phyloP scores from a whole-genome alignment of 2,113 vertebrate species.

The Seriola rivoliana region DNA sequence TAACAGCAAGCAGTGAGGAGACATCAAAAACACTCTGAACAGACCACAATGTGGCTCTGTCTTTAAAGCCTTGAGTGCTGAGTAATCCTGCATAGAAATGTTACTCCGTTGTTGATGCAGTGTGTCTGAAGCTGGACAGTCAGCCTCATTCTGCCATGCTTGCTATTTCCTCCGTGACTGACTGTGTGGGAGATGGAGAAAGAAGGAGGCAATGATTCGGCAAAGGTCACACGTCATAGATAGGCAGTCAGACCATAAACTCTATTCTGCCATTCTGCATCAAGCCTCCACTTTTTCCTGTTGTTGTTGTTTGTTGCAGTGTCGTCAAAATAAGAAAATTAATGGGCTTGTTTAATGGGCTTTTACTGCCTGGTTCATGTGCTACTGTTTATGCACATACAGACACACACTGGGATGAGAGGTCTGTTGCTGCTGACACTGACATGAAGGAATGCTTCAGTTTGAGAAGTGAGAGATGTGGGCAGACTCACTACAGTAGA shows the following conservation, averaged over 20 bases:
- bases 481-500: conserved; percentile 25
- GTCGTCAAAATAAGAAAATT: not conserved
- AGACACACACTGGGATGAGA: not conserved
- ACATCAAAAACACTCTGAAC: conserved; percentile 12
- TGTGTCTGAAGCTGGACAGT: conserved; percentile 36
- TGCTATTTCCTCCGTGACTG: conserved; percentile 38
- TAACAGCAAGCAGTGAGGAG: not conserved
- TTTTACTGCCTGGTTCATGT: not conserved
- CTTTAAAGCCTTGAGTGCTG: conserved; percentile 1
- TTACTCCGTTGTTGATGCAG: conserved; percentile 14
- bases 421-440: conserved; percentile 28
- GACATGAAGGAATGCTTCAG: conserved; percentile 41
- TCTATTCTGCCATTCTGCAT: not conserved
- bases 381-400: not conserved
- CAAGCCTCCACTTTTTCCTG: not conserved
- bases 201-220: conserved; percentile 45
- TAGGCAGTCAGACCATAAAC: conserved; percentile 14
- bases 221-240: conserved; percentile 41
- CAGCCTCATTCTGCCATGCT: conserved; percentile 66
- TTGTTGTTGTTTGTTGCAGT: not conserved
- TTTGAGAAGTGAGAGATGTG: conserved; percentile 43
- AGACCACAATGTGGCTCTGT: not conserved
- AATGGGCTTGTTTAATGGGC: not conserved
- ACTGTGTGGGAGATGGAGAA: conserved; percentile 33
- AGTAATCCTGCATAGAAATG: conserved; percentile 24